Evolutionary conservation across 1,140 invertebrate species (phyloP), one percentile per base, ranked within the genome.

Genomic region (Campoletis sonorensis): DNA sequence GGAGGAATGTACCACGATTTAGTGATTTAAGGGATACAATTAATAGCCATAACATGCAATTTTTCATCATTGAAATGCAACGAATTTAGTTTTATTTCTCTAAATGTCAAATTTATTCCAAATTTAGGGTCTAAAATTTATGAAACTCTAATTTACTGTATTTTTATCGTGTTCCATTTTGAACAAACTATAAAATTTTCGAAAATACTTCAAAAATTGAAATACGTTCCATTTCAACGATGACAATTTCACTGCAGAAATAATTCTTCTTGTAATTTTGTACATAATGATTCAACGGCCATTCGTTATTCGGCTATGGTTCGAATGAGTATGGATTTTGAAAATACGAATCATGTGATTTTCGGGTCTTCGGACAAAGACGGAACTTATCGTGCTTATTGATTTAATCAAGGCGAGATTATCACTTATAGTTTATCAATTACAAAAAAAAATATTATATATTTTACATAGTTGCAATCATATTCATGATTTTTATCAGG

Each of bases 1-100:
- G 93, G 93, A 4, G 89, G 95, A n/a, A 93, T 93, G 0, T 95
- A 95, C 87, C 93, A 95, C 78, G 94, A 94, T 4, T 92, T 96
- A 26, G 92, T 91, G 40, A 82, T 93, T 21, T 91, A 91, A 92
- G 68, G 51, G 40, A 1, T 45, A 4, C 40, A 11, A 45, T 10
- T 4, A 45, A 11, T 45, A 45, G 30, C 30, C 11, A 45, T 45
- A 45, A 45, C 8, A 10, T 11, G 1, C 1, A 45, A 45, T 45
- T 45, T 45, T 3, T 1, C 40, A 45, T 45, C 3, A 45, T 8
- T 45, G 40, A 45, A 13, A 45, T 45, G 40, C 40, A 45, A 45
- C 40, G 40, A 11, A 11, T 45, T 45, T 13, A 45, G 13, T 11
- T 45, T 13, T 45, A 10, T 45, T 45, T 45, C 8, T 10, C 11